Base-by-base conservation (phyloP, 2,113 vertebrate genomes). In the Poeciliopsis occidentalis region DNA sequence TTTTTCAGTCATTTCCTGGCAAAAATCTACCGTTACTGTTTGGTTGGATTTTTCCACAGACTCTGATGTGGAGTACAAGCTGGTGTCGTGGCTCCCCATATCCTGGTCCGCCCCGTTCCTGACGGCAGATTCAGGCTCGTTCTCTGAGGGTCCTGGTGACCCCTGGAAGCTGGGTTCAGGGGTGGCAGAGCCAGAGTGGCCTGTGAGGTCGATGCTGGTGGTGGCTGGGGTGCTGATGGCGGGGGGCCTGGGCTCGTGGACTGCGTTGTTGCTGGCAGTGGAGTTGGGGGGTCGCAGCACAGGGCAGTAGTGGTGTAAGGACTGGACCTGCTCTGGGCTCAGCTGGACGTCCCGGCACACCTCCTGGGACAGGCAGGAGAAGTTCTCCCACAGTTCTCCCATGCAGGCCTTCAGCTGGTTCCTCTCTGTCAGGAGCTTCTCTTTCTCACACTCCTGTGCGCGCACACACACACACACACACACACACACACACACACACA, bases 1-100 rank as follows among this genome's bases (percentile, higher is more conserved):
- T 94, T 99, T 99, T 84, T 99, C 98, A 89, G 98, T 98, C 98
- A 99, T 99, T 94, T 99, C 97, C 94, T 99, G 98, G 95, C 98
- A 99, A 92, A 99, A 99, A 93, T 99, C 98, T 84, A 99, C 97
- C 0, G 98, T 99, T 79, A 99, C 98, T 3, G 98, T 96, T 87
- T 98, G 98, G 94, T 95, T 96, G 92, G 94, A 95, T 85, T 96
- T 95, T 89, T 96, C 96, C 27, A 93, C 79, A 30, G 95, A 92
- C 75, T 93, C 96, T 64, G 94, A 95, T 89, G 97, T 95, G 0
- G 94, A 76, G 64, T 75, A 87, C 81, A 72, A 71, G 70, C 80
- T 34, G 73, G 69, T 69, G 11, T 97, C 95, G 3, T 88, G 90
- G 80, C 89, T 91, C 89, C 90, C 96, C 92, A 88, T 89, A 88